Evolutionary conservation across 2,797 vertebrate genomes (phyloP).

Genomic region (Chaenodraco wilsoni): DNA sequence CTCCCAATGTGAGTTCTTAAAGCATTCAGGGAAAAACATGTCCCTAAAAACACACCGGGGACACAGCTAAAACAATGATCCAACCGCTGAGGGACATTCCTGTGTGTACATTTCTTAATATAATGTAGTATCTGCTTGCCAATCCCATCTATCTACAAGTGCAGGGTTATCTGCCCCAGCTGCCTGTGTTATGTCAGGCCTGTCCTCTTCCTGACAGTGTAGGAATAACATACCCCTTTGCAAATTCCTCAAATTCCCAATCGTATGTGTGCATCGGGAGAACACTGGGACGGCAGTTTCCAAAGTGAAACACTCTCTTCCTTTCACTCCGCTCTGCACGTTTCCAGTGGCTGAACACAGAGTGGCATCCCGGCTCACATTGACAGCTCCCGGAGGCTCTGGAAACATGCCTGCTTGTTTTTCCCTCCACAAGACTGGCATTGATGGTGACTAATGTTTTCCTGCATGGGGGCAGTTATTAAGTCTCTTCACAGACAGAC

Average conservation of each 20-base stretch:
- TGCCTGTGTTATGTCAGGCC: conserved; percentile 67
- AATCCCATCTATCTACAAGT: conserved; percentile 22
- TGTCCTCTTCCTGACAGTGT: conserved; percentile 67
- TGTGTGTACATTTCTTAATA: conserved; percentile 37
- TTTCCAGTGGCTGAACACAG: conserved; percentile 30
- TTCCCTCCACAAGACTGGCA: conserved; percentile 41
- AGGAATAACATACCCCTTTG: conserved; percentile 65
- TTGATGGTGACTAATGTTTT: conserved; percentile 64
- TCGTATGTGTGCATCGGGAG: conserved; percentile 28
- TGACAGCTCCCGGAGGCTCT: conserved; percentile 27
- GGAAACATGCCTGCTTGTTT: conserved; percentile 63
- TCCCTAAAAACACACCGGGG: conserved; percentile 43
- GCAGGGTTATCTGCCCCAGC: conserved; percentile 34
- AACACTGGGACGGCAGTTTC: conserved; percentile 51
- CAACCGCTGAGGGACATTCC: conserved; percentile 57
- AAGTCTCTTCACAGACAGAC: conserved; percentile 36
- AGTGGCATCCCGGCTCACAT: conserved; percentile 28
- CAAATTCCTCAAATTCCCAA: conserved; percentile 72
- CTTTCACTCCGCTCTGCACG: conserved; percentile 32
- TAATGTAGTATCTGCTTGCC: conserved; percentile 25
- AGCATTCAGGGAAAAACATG: conserved; percentile 52
- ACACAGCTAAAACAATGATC: conserved; percentile 58
- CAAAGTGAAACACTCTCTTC: conserved; percentile 62
- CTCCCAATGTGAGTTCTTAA: conserved; percentile 48
- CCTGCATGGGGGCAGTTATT: conserved; percentile 43